A percentile compares a stretch with the other conserved stretches of the same genome.
These are phyloP conservation scores for Drosophila pruinosa DNA, from an alignment of 1,140 invertebrate genomes.

Conservation along the genomic window DNA sequence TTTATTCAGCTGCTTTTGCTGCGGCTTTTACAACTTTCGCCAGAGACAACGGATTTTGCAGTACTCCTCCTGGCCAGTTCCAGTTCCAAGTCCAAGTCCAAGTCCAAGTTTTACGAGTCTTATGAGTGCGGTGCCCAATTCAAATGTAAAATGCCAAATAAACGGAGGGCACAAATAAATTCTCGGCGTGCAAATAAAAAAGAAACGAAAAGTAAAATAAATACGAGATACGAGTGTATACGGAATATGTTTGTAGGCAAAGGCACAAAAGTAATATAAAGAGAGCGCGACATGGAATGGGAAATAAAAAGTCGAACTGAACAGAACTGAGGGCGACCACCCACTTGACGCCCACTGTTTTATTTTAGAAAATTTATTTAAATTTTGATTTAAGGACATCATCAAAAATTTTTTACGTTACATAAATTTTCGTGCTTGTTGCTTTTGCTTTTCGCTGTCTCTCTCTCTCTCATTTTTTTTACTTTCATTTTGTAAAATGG, in stretches of 20 bases:
- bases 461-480: conserved; percentile 26
- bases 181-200: conserved; percentile 61
- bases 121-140: not conserved
- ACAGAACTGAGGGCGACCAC: not conserved
- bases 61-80: conserved; percentile 23
- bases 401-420: conserved; percentile 78
- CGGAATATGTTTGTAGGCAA: conserved; percentile 29
- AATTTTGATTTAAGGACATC: conserved; percentile 81
- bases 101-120: conserved; percentile 33
- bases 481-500: conserved; percentile 77
- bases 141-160: conserved; percentile 62
- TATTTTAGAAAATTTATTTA: conserved; percentile 74
- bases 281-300: not conserved
- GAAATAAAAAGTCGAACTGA: conserved; percentile 46
- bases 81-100: conserved; percentile 22
- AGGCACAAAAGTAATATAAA: conserved; percentile 30
- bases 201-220: conserved; percentile 43
- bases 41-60: conserved; percentile 69
- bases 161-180: conserved; percentile 67
- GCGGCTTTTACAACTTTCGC: conserved; percentile 38
- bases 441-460: conserved; percentile 1
- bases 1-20: conserved; percentile 48
- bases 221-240: conserved; percentile 28
- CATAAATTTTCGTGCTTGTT: conserved; percentile 68
- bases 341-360: conserved; percentile 17